Evolutionary conservation across 1,140 invertebrate genomes (phyloP).

Genomic region (Kradibia gibbosae): DNA sequence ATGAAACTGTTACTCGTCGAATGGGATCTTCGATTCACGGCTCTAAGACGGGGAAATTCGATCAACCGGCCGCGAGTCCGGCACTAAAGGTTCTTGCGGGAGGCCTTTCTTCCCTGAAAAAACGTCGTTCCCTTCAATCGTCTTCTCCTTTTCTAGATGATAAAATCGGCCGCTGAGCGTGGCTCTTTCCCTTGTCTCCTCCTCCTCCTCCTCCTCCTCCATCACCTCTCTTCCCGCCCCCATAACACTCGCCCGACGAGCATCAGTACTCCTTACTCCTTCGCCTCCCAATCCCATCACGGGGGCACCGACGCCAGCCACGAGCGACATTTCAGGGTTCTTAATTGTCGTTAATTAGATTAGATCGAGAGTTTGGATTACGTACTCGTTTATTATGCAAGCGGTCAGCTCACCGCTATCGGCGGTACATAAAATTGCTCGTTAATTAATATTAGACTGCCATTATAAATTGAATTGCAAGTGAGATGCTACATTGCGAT

Average conservation of each 20-base stretch:
- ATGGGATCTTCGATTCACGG: neutral
- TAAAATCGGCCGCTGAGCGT: neutral
- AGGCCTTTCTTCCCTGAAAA: neutral
- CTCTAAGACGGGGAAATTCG: neutral
- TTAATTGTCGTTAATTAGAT: no score
- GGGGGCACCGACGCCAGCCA: neutral
- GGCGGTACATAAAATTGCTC: no score
- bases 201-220: neutral
- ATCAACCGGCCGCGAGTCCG: neutral
- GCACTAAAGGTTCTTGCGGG: neutral
- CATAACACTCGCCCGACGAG: no score
- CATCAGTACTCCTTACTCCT: no score
- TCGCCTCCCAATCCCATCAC: no score
- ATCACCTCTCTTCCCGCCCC: neutral
- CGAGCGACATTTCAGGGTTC: neutral
- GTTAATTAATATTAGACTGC: no score
- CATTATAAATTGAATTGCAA: no score
- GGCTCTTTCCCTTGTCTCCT: neutral
- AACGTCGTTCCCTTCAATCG: neutral
- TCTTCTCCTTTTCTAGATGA: conserved; percentile 3
- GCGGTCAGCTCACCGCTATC: no score
- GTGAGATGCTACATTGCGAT: no score
- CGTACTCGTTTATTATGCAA: no score
- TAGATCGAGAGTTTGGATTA: no score
- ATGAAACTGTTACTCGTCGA: conserved; percentile 8